Evolutionary conservation across 2,797 vertebrate species (phyloP), one percentile per base, ranked within the genome.

Genomic region (Schizothorax lantsangensis): DNA sequence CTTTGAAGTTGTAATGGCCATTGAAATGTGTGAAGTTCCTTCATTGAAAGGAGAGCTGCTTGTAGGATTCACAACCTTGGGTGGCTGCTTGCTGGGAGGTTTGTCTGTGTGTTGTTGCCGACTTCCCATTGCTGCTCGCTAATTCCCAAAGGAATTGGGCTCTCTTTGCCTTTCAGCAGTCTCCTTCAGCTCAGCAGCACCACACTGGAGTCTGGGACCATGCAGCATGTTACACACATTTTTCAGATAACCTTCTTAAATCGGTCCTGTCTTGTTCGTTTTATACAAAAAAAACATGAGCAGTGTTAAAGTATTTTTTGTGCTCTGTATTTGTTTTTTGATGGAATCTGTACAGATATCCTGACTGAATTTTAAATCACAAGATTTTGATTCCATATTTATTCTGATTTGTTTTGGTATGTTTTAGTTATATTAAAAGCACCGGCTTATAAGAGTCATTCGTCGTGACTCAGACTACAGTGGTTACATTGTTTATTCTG

Each of bases 1-100:
- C 97, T 98, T 98, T 98, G 97, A 99, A 98, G 97, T 98, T 96
- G 95, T 97, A 98, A 97, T 97, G 96, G 96, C 97, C 95, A 97
- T 97, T 99, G 97, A 99, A 97, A 98, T 95, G 97, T 98, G 97
- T 98, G 97, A 97, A 97, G 97, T 96, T 97, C 96, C 96, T 95
- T 93, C 92, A 96, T 95, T 98, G 97, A 98, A 98, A 97, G 94
- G 95, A 94, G 94, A 96, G 94, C 90, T 12, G 93, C 95, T 95
- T 95, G 96, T 94, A 95, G 96, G 95, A 94, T 94, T 96, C 94
- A 90, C 92, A 96, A 94, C 96, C 96, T 95, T 98, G 97, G 97
- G 97, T 97, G 97, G 97, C 95, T 95, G 95, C 97, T 93, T 96
- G 96, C 96, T 98, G 97, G 97, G 97, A 97, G 97, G 97, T 97